Evolutionary conservation across 2,113 vertebrate genomes (phyloP), one percentile per base, ranked within the genome.

Genomic region (Pyxicephalus adspersus): DNA sequence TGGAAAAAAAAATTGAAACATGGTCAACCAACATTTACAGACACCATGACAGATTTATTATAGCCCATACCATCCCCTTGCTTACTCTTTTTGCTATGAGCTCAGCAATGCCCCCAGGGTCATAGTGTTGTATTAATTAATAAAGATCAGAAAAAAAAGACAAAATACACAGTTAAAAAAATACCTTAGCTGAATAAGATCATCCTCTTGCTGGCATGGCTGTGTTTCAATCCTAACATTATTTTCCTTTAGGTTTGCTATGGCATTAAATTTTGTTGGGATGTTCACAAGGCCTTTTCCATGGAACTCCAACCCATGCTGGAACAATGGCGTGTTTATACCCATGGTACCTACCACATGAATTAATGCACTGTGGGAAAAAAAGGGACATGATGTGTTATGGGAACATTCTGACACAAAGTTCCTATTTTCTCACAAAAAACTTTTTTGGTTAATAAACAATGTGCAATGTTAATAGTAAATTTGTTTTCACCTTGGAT

Each of bases 331-430:
- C 0, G 93, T 95, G 86, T 95, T 96, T 52, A 95, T 28, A 34
- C 95, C 94, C 88, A 95, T 92, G 15, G 91, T 91, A 76, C 88
- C 89, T 3, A 92, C 91, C 6, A 86, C 89, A 58, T 94, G 87
- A n/a, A 93, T 0, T 1, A 86, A 87, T 19, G 87, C 15, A 54
- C 94, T 96, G 86, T 65, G 89, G 87, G 64, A 31, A 80, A 77
- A 13, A 5, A 57, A 22, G 23, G 38, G 26, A 60, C 17, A 57
- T 2, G 50, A 26, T 13, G 16, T 7, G 19, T 60, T 60, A 29
- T 23, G 17, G 2, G 15, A 28, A 34, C 51, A n/a, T 68, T 45
- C 0, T 13, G 38, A 34, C 20, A 2, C 22, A 51, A 3, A 51
- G 18, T 22, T n/a, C 19, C 26, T 16, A 0, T 26, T 67, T 50